These are phyloP conservation scores for Lates japonicus DNA, from an alignment of 2,797 vertebrate genomes.

Conservation along the genomic window DNA sequence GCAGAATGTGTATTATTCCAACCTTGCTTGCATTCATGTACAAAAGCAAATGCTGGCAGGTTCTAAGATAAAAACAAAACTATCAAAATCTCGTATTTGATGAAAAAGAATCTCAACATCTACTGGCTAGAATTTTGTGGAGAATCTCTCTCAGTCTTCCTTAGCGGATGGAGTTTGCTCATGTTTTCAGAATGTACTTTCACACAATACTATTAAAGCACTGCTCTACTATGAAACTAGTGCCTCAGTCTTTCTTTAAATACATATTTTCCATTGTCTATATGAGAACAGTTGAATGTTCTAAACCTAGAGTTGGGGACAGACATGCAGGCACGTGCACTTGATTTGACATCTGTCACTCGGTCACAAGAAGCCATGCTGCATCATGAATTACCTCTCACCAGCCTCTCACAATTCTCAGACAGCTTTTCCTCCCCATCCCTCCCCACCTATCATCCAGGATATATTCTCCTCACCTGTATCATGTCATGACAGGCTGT, in stretches of 20 bases:
- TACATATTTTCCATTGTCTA: not conserved
- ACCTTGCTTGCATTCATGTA: not conserved
- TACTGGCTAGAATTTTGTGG: not conserved
- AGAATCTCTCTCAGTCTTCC: not conserved
- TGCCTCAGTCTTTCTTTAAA: not conserved
- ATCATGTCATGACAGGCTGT: constrained; percentile 53
- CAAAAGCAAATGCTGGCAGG: not conserved
- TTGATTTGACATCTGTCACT: constrained; percentile 60
- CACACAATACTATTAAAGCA: not conserved
- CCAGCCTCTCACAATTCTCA: constrained; percentile 31
- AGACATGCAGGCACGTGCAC: constrained; percentile 16
- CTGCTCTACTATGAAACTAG: not conserved
- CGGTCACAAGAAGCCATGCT: constrained; percentile 14
- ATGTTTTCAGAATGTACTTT: not conserved
- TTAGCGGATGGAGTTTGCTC: too few relatives aligned
- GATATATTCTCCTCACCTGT: constrained; percentile 55
- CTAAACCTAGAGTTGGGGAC: constrained; percentile 2
- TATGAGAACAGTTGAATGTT: not conserved
- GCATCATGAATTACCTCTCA: constrained; percentile 39
- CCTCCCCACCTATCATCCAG: constrained; percentile 18
- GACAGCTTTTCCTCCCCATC: constrained; percentile 28
- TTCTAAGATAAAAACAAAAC: not conserved
- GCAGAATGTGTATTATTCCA: not conserved
- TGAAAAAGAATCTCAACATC: not conserved
- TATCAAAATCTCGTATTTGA: not conserved